Percentiles rank a stretch among this genome's conserved stretches.
Evolutionary conservation across 2,888 invertebrate genomes (phyloP).

Genomic region (Podabrus alpinus): DNA sequence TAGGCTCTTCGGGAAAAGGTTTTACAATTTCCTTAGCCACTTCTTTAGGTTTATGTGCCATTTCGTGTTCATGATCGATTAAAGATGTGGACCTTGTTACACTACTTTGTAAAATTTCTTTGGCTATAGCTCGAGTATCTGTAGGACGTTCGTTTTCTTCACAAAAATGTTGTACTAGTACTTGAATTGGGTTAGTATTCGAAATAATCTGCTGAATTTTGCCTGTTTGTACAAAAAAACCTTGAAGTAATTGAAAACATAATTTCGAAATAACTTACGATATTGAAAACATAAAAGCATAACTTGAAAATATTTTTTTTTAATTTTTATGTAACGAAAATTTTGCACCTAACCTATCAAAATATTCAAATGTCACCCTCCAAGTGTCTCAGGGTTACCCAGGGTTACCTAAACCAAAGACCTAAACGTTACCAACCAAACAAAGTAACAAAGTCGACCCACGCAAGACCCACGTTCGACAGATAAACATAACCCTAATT

Average conservation of each 20-base stretch:
- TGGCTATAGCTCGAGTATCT: not conserved
- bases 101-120: not conserved
- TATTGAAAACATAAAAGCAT: not conserved
- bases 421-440: not conserved
- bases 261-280: not conserved
- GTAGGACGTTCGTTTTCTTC: not conserved
- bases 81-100: not conserved
- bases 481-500: not conserved
- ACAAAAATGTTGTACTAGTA: conserved; percentile 10
- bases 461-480: not conserved
- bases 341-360: not conserved
- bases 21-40: not conserved
- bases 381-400: no score
- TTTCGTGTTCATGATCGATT: not conserved
- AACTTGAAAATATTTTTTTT: not conserved
- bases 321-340: not conserved
- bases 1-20: conserved; percentile 69
- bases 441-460: no score
- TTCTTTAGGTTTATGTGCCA: not conserved
- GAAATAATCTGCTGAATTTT: conserved; percentile 18
- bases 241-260: not conserved
- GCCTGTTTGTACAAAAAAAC: conserved; percentile 9
- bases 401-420: no score
- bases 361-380: not conserved
- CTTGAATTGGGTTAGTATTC: conserved; percentile 17